phyloP scores from a whole-genome alignment of 2,113 vertebrate species.

The Nicator chloris region DNA sequence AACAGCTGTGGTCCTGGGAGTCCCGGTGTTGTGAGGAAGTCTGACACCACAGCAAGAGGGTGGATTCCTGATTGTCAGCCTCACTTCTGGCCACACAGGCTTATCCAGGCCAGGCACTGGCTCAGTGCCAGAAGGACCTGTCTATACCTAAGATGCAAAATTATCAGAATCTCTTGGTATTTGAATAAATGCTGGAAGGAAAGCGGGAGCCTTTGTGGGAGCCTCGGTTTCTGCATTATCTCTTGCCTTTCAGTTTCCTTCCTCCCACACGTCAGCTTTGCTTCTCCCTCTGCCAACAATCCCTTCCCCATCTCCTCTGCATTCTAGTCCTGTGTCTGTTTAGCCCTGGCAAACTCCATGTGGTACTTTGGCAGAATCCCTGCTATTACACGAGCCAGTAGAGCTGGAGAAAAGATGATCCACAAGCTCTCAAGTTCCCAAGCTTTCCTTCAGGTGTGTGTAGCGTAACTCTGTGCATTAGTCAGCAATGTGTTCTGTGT shows the following conservation, averaged over 20 bases:
- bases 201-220: neutral
- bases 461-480: neutral
- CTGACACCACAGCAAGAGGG: accelerated
- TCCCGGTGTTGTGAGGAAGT: neutral
- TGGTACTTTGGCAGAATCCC: neutral
- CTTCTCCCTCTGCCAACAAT: neutral
- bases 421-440: neutral
- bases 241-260: neutral
- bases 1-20: neutral
- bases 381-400: neutral
- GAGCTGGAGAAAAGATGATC: neutral
- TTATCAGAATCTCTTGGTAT: neutral
- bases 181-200: neutral
- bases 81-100: neutral
- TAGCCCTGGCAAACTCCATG: neutral
- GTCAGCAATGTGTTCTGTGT: neutral
- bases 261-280: neutral
- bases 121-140: neutral
- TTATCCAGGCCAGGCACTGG: accelerated
- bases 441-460: neutral
- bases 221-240: neutral
- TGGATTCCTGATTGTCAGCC: neutral
- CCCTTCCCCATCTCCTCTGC: neutral
- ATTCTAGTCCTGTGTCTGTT: neutral
- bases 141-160: neutral